Percentiles rank a stretch among this genome's conserved stretches.
These are phyloP conservation scores for Campaea margaritaria DNA, from an alignment of 2,888 invertebrate genomes.

Conservation along the genomic window DNA sequence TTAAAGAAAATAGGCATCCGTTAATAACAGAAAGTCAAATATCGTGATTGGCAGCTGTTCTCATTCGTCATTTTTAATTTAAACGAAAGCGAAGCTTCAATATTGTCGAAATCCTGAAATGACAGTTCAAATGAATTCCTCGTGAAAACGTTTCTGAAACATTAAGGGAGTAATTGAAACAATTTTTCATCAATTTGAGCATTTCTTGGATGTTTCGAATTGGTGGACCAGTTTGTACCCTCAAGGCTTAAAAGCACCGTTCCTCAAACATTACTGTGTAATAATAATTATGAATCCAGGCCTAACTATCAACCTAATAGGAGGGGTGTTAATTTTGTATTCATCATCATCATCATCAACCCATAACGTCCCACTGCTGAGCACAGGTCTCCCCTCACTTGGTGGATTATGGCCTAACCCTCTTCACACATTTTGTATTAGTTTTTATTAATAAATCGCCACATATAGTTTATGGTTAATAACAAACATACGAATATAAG, in stretches of 20 bases:
- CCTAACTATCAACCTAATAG: too few relatives aligned
- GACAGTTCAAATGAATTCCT: slow-evolving; percentile 44
- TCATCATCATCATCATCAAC: too few relatives aligned
- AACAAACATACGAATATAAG: too few relatives aligned
- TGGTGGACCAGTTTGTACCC: slow-evolving; percentile 39
- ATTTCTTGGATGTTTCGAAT: slow-evolving; percentile 42
- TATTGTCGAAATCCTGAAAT: slow-evolving; percentile 53
- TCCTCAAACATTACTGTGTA: too few relatives aligned
- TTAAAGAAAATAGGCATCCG: slow-evolving; percentile 5
- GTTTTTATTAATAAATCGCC: too few relatives aligned
- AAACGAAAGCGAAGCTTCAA: slow-evolving; percentile 58
- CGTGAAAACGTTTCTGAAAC: slow-evolving; percentile 37
- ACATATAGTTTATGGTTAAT: too few relatives aligned
- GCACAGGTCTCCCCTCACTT: too few relatives aligned
- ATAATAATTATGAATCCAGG: too few relatives aligned
- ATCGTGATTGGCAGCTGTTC: slow-evolving; percentile 57
- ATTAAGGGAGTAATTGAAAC: slow-evolving; percentile 41
- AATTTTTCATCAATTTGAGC: slow-evolving; percentile 42
- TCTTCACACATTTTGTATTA: too few relatives aligned
- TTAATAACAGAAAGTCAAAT: slow-evolving; percentile 45
- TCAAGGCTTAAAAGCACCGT: background rate
- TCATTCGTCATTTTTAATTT: slow-evolving; percentile 68
- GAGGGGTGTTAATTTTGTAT: too few relatives aligned
- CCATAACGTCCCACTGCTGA: too few relatives aligned
- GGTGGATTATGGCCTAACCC: too few relatives aligned